Evolutionary conservation across 2,797 vertebrate genomes (phyloP).

Genomic region (Sebastes dallii): DNA sequence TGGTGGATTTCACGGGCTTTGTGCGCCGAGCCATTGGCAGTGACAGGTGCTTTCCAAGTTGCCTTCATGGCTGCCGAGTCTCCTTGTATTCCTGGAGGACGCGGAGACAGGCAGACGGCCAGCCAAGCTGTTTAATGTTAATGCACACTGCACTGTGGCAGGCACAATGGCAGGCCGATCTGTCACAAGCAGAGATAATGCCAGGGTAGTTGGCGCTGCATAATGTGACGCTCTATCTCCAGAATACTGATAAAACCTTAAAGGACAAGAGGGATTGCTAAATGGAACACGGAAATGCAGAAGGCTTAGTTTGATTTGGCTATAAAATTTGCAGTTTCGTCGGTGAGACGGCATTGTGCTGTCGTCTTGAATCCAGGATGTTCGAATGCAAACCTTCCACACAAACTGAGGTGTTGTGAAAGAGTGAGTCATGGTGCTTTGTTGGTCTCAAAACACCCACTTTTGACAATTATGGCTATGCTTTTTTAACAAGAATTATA

Average conservation of each 20-base stretch:
- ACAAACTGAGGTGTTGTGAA: conserved; percentile 1
- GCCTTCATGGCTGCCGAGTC: conserved; percentile 67
- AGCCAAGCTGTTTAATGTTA: conserved; percentile 80
- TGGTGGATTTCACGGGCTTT: conserved; percentile 31
- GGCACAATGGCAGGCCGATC: conserved; percentile 75
- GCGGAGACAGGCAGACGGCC: conserved; percentile 64
- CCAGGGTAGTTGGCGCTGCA: conserved; percentile 75
- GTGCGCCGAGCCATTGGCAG: conserved; percentile 39
- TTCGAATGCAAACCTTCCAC: background rate
- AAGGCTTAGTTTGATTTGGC: conserved; percentile 38
- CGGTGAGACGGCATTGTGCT: background rate
- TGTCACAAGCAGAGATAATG: conserved; percentile 79
- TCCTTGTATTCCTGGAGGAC: conserved; percentile 73
- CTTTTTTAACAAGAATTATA: background rate
- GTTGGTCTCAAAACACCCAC: background rate
- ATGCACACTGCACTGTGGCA: conserved; percentile 71
- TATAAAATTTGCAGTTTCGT: conserved; percentile 16
- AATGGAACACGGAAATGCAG: conserved; percentile 40
- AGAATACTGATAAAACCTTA: conserved; percentile 77
- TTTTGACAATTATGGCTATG: background rate
- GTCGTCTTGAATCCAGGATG: background rate
- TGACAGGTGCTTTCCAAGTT: conserved; percentile 69
- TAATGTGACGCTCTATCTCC: conserved; percentile 74
- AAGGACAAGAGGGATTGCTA: conserved; percentile 61
- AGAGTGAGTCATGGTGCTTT: conserved; percentile 17